These are phyloP conservation scores for Panulirus ornatus DNA, from an alignment of 1,140 invertebrate genomes.

Conservation along the genomic window DNA sequence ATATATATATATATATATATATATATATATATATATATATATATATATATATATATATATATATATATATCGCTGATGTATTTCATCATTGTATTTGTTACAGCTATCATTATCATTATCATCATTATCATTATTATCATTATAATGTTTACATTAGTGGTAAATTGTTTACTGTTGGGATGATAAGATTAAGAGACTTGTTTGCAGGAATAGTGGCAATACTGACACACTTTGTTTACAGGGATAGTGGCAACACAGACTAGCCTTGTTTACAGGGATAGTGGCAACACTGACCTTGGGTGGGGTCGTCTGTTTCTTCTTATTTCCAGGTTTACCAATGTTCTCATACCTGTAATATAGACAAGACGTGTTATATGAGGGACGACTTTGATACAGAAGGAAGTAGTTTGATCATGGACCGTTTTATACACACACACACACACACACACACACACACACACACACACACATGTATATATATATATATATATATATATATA, in stretches of 20 bases:
- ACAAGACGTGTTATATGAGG: too few relatives aligned
- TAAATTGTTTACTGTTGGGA: neutral
- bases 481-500: too few relatives aligned
- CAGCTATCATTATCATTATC: neutral
- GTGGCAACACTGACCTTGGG: neutral
- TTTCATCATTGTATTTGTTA: neutral
- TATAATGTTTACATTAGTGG: neutral
- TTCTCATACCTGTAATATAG: slow-evolving; percentile 1
- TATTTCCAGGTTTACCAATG: neutral
- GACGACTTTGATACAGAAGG: too few relatives aligned
- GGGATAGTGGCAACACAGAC: too few relatives aligned
- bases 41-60: slow-evolving; percentile 30
- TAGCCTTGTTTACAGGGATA: too few relatives aligned
- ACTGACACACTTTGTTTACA: too few relatives aligned
- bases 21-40: slow-evolving; percentile 43
- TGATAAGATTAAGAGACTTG: neutral
- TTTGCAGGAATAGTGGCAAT: neutral
- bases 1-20: too few relatives aligned
- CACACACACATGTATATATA: too few relatives aligned
- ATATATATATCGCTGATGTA: neutral
- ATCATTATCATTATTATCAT: neutral
- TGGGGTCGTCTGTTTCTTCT: neutral
- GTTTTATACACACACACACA: too few relatives aligned
- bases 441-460: too few relatives aligned
- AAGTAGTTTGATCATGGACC: too few relatives aligned